Evolutionary conservation across 2,797 vertebrate species (phyloP).

Genomic region (Petrocephalus schoutedeni): DNA sequence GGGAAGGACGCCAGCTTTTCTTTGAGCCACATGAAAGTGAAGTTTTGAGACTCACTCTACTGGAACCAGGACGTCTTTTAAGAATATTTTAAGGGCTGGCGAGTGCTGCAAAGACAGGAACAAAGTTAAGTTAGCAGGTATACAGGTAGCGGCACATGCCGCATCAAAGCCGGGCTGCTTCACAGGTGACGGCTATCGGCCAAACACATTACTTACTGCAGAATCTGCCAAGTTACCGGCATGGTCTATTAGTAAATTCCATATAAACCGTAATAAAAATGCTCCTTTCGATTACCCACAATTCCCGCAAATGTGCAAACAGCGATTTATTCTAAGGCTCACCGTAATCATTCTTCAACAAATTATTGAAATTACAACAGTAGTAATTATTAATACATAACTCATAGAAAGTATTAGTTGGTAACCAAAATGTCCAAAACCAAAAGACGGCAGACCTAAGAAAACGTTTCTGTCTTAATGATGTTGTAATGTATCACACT

Average conservation of each 20-base stretch:
- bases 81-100: conserved; percentile 10
- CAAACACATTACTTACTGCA: conserved; percentile 2
- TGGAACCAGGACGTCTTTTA: not conserved
- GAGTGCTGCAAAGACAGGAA: not conserved
- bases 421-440: not conserved
- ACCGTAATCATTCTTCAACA: not conserved
- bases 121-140: conserved; percentile 6
- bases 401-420: not conserved
- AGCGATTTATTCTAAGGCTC: too few relatives aligned
- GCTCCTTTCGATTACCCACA: not conserved
- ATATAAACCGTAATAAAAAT: not conserved
- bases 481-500: not conserved
- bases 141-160: not conserved
- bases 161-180: not conserved
- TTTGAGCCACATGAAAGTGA: not conserved
- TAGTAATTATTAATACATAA: not conserved
- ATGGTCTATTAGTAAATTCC: not conserved
- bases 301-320: not conserved
- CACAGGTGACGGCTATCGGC: conserved; percentile 1
- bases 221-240: not conserved
- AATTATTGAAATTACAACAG: not conserved
- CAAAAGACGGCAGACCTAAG: not conserved
- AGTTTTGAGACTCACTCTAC: conserved; percentile 9
- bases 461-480: not conserved
- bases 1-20: not conserved